A percentile compares a stretch with the other conserved stretches of the same genome.
Evolutionary conservation across 2,888 invertebrate genomes (phyloP).

Genomic region (Diarsia rubi): DNA sequence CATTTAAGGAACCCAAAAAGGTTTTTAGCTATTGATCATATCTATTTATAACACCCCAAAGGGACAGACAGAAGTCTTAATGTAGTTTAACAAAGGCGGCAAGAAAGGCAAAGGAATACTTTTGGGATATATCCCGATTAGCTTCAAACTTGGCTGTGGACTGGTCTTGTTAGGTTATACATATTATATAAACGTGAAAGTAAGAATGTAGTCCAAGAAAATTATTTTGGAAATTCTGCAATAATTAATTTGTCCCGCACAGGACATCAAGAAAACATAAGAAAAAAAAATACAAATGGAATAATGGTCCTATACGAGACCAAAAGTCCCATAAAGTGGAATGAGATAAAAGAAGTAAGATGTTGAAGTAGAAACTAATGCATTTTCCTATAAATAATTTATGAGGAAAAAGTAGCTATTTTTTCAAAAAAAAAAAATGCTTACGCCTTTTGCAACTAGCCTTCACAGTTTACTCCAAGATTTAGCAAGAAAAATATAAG

Average conservation of each 20-base stretch:
- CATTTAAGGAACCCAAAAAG: conserved; percentile 10
- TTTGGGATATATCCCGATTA: background rate
- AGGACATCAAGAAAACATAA: no score
- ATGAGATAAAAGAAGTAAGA: no score
- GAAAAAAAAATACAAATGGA: no score
- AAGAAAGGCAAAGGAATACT: background rate
- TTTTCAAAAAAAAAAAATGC: no score
- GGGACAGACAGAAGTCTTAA: background rate
- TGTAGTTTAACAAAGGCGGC: background rate
- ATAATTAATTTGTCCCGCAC: no score
- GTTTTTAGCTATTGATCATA: conserved; percentile 9
- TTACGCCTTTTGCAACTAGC: background rate
- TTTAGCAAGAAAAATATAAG: conserved; percentile 11
- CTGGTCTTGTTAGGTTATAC: background rate
- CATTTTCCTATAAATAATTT: no score
- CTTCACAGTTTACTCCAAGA: background rate
- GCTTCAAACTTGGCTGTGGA: background rate
- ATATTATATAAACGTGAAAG: background rate
- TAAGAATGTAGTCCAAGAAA: background rate
- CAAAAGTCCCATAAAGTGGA: no score
- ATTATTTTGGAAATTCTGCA: no score
- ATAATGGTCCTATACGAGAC: no score
- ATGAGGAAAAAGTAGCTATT: no score
- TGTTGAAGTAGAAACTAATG: no score
- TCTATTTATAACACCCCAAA: background rate